Conservation (phyloP, 2,888 invertebrate genomes). For the Oligia fasciuncula region DNA sequence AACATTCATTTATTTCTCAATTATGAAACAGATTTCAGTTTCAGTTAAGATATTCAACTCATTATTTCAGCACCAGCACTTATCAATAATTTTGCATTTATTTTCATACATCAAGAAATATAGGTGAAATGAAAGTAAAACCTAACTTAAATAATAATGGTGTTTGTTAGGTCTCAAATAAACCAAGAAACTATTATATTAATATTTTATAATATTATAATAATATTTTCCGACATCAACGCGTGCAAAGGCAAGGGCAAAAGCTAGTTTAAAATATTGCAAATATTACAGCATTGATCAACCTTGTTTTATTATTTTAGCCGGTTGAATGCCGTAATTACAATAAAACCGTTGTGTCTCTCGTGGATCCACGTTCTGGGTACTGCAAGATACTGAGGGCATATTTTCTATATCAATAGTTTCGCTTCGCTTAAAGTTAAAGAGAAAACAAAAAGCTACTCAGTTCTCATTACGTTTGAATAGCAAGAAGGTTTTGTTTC, state of each 20-base stretch:
- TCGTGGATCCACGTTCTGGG: neutral
- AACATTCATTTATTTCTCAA: conserved; percentile 19
- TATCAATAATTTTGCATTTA: conserved; percentile 24
- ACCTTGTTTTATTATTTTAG: neutral
- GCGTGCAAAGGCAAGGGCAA: no score
- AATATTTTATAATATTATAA: no score
- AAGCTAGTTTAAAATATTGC: no score
- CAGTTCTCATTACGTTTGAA: conserved; percentile 40
- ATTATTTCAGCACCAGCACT: conserved; percentile 18
- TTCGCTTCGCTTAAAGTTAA: neutral
- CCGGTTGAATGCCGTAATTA: no score
- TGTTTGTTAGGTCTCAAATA: neutral
- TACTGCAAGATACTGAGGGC: neutral
- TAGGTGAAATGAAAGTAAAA: neutral
- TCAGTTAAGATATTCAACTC: conserved; percentile 10
- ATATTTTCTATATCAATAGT: neutral
- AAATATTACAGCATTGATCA: no score
- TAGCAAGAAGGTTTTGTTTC: conserved; percentile 24
- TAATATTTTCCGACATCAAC: no score
- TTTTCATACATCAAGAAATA: conserved; percentile 12
- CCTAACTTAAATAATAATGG: neutral
- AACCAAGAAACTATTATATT: neutral
- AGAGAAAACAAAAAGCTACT: conserved; percentile 23
- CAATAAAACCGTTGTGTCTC: no score
- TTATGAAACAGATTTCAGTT: conserved; percentile 15